phyloP scores from a whole-genome alignment of 2,113 vertebrate genomes.

The Megalops atlanticus region DNA sequence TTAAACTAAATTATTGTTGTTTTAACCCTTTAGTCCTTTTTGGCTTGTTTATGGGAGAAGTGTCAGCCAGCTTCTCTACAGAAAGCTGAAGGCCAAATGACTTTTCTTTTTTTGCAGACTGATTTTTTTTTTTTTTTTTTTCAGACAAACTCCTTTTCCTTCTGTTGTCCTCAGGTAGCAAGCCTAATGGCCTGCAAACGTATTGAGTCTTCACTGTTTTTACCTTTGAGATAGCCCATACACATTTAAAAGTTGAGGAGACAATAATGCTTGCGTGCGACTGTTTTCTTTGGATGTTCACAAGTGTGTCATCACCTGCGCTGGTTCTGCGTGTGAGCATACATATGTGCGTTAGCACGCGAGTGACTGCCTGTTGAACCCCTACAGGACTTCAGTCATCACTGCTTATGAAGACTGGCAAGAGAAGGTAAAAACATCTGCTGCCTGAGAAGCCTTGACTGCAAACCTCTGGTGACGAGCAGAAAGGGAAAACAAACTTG shows the following conservation, averaged over 20 bases:
- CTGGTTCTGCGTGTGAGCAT: constrained; percentile 22
- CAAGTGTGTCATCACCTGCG: background rate
- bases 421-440: constrained; percentile 72
- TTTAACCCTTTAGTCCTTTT: no score
- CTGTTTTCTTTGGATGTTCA: no score
- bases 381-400: constrained; percentile 62
- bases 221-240: background rate
- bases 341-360: constrained; percentile 31
- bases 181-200: background rate
- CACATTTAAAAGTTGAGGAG: no score
- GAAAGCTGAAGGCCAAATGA: no score
- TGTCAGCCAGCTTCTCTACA: no score
- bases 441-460: constrained; percentile 55
- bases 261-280: no score
- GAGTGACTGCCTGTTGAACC: constrained; percentile 43
- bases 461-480: constrained; percentile 39
- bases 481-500: background rate
- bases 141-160: background rate
- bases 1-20: no score
- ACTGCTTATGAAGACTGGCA: constrained; percentile 73
- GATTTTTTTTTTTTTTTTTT: no score
- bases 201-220: background rate
- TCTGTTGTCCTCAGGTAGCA: background rate
- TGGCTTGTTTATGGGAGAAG: no score
- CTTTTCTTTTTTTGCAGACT: no score